Percentiles rank a stretch among this genome's conserved stretches.
These are phyloP conservation scores for Tragelaphus imberbis DNA, from an alignment of 2,113 vertebrate genomes.

Conservation along the genomic window DNA sequence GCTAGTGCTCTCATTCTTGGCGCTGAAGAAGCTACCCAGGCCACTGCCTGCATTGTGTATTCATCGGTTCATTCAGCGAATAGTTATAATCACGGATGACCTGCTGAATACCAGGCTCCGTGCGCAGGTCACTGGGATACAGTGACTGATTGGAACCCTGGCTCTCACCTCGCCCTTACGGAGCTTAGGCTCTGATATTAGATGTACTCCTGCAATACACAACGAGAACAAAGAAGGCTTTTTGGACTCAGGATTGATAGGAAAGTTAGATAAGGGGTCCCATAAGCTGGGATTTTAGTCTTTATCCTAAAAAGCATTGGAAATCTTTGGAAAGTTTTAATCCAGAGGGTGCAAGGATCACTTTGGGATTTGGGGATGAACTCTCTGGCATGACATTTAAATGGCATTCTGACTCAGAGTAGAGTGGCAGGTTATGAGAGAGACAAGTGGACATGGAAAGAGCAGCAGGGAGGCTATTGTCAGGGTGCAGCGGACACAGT, in stretches of 20 bases:
- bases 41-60: background rate
- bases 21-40: background rate
- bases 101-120: background rate
- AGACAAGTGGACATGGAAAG: background rate
- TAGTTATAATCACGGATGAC: background rate
- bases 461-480: background rate
- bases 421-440: background rate
- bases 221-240: background rate
- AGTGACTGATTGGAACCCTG: background rate
- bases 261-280: background rate
- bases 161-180: background rate
- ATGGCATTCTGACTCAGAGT: background rate
- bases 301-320: conserved; percentile 7
- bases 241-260: background rate
- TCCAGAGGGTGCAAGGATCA: background rate
- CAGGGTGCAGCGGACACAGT: background rate
- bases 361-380: background rate
- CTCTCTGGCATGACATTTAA: background rate
- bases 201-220: background rate
- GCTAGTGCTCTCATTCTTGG: background rate
- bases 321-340: background rate
- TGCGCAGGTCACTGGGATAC: background rate
- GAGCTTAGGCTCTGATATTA: background rate
- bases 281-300: background rate
- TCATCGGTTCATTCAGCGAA: background rate